Percentiles rank a stretch among this genome's conserved stretches.
These are phyloP conservation scores for Lordiphosa collinella DNA, from an alignment of 1,140 invertebrate species.

Conservation along the genomic window DNA sequence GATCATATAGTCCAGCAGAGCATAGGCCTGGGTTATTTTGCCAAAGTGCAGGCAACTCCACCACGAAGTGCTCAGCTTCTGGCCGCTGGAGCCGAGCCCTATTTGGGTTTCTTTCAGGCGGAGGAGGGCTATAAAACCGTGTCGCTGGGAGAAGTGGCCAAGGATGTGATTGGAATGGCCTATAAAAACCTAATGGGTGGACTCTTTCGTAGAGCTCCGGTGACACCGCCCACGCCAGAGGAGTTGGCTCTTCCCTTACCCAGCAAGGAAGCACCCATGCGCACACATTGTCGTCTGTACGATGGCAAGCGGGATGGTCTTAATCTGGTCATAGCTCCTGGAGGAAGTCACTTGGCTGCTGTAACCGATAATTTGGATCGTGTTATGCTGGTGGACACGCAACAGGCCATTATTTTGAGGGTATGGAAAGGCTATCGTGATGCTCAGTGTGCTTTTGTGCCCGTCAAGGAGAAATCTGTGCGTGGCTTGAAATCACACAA, in stretches of 20 bases:
- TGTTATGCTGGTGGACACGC: slow-evolving; percentile 91
- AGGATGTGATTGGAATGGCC: slow-evolving; percentile 92
- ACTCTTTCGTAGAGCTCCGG: slow-evolving; percentile 48
- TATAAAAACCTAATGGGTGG: slow-evolving; percentile 69
- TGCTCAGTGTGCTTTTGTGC: slow-evolving; percentile 94
- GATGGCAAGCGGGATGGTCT: slow-evolving; percentile 89
- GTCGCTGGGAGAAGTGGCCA: slow-evolving; percentile 90
- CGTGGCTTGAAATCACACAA: slow-evolving; percentile 72
- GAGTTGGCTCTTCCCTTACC: slow-evolving; percentile 61
- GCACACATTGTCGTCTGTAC: slow-evolving; percentile 89
- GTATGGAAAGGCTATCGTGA: slow-evolving; percentile 97
- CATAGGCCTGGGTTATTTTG: slow-evolving; percentile 62
- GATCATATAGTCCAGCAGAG: slow-evolving; percentile 88
- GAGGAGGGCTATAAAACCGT: slow-evolving; percentile 89
- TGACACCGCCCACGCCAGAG: slow-evolving; percentile 20
- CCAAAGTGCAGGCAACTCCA: slow-evolving; percentile 86
- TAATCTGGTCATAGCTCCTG: slow-evolving; percentile 87
- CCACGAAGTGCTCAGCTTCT: slow-evolving; percentile 89
- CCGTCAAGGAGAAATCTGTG: slow-evolving; percentile 72
- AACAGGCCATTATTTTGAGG: slow-evolving; percentile 88
- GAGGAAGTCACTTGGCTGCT: slow-evolving; percentile 88
- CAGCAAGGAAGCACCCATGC: slow-evolving; percentile 84
- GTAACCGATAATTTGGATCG: slow-evolving; percentile 92
- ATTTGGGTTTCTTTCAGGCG: slow-evolving; percentile 92
- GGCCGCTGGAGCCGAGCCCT: slow-evolving; percentile 90